phyloP scores from a whole-genome alignment of 2,797 vertebrate genomes.

The Pseudomugil gertrudae region DNA sequence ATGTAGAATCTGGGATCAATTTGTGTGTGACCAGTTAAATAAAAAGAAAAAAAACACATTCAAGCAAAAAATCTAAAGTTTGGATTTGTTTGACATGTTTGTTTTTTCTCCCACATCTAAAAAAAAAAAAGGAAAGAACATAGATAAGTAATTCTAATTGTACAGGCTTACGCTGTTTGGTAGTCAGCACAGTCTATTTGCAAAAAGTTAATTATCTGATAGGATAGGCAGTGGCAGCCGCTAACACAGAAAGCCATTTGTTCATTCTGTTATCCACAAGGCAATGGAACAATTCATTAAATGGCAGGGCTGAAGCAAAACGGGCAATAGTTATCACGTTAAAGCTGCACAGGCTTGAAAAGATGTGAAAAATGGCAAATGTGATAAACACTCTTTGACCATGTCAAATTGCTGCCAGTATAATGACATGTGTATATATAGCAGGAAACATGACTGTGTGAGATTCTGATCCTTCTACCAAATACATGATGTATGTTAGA shows the following conservation, averaged over 20 bases:
- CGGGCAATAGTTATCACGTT: conserved; percentile 76
- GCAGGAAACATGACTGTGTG: conserved; percentile 11
- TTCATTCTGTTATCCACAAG: conserved; percentile 85
- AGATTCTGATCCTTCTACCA: conserved; percentile 23
- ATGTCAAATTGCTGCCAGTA: conserved; percentile 53
- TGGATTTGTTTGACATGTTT: conserved; percentile 74
- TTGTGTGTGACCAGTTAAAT: conserved; percentile 45
- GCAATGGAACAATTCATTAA: conserved; percentile 82
- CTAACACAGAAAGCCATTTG: conserved; percentile 80
- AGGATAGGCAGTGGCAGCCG: conserved; percentile 83
- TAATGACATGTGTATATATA: conserved; percentile 37
- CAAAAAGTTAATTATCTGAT: conserved; percentile 90
- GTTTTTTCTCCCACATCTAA: conserved; percentile 62
- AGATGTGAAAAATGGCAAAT: conserved; percentile 66
- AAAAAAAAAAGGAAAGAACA: conserved; percentile 51
- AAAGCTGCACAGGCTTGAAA: conserved; percentile 66
- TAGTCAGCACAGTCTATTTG: conserved; percentile 82
- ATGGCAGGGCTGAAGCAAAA: conserved; percentile 78
- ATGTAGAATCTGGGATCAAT: conserved; percentile 52
- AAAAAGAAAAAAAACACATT: conserved; percentile 35
- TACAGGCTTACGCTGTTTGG: conserved; percentile 73
- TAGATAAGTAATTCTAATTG: conserved; percentile 81
- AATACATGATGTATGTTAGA: conserved; percentile 27
- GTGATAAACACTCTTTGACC: conserved; percentile 68
- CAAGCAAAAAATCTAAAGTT: conserved; percentile 69